Evolutionary conservation across 2,113 vertebrate species (phyloP).

Genomic region (Cricetomys ansorgei): DNA sequence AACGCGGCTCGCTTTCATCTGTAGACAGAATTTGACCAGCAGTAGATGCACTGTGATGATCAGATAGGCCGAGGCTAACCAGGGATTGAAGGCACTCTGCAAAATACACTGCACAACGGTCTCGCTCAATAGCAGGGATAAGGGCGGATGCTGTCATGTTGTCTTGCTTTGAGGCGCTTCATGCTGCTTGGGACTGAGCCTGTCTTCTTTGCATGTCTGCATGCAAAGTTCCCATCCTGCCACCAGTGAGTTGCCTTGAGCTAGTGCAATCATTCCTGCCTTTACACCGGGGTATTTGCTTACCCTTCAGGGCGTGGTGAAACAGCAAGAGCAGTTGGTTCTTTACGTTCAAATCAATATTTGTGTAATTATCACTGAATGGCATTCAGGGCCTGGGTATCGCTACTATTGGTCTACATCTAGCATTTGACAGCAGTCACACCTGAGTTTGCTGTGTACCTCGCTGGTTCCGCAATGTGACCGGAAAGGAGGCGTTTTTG

Average conservation of each 20-base stretch:
- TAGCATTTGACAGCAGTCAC: constrained; percentile 76
- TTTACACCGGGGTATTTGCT: constrained; percentile 66
- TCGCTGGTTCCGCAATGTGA: constrained; percentile 57
- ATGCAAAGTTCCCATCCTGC: neutral
- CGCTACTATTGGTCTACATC: constrained; percentile 77
- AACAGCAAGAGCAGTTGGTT: constrained; percentile 80
- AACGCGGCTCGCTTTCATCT: constrained; percentile 43
- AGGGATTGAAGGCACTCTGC: constrained; percentile 22
- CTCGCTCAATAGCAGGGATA: constrained; percentile 1
- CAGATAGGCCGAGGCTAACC: constrained; percentile 51
- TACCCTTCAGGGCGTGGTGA: constrained; percentile 78
- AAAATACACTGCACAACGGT: neutral
- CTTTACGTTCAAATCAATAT: constrained; percentile 84
- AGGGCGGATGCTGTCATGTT: neutral
- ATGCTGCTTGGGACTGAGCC: neutral
- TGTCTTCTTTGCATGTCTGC: constrained; percentile 17
- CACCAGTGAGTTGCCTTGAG: constrained; percentile 22
- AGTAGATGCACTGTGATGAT: constrained; percentile 17
- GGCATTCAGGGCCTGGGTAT: constrained; percentile 67
- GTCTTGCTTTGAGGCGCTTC: neutral
- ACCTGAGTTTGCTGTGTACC: constrained; percentile 74
- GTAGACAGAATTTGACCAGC: constrained; percentile 63
- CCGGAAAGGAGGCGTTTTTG: constrained; percentile 69
- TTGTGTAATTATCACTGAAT: constrained; percentile 81
- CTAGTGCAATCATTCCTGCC: constrained; percentile 40